Conservation (phyloP, 2,888 invertebrate species). For the Sclerodermus sp. region DNA sequence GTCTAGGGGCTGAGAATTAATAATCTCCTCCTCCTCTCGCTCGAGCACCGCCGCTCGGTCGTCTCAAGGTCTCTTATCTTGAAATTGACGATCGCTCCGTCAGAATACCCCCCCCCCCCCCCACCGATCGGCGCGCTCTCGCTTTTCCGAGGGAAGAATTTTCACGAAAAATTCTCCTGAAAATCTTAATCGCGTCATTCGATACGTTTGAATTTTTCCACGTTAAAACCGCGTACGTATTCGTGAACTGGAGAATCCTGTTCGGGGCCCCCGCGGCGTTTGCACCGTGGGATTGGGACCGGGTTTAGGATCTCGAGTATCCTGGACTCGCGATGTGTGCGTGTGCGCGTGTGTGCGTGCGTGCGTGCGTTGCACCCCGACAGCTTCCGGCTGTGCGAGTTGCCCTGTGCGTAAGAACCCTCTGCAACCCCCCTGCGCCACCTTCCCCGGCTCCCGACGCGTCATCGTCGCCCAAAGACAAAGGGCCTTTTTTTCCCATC, state of each 20-base stretch:
- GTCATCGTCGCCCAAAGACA: constrained; percentile 32
- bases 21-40: no score
- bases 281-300: constrained; percentile 52
- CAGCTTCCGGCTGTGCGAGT: constrained; percentile 43
- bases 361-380: constrained; percentile 25
- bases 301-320: constrained; percentile 12
- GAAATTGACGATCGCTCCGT: no score
- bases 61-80: no score
- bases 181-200: no score
- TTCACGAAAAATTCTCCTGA: not conserved
- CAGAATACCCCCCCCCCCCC: not conserved
- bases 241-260: constrained; percentile 43
- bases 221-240: constrained; percentile 16
- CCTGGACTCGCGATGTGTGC: constrained; percentile 14
- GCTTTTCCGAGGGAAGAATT: not conserved
- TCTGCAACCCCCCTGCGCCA: constrained; percentile 12
- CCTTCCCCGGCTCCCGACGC: constrained; percentile 6
- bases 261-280: constrained; percentile 50
- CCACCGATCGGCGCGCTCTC: not conserved
- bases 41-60: no score
- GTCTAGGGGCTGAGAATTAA: no score
- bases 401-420: constrained; percentile 44
- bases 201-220: no score
- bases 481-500: constrained; percentile 18
- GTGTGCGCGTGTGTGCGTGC: constrained; percentile 33